Base-by-base conservation (phyloP, 1,140 invertebrate genomes). In the Diachasma alloeum region DNA sequence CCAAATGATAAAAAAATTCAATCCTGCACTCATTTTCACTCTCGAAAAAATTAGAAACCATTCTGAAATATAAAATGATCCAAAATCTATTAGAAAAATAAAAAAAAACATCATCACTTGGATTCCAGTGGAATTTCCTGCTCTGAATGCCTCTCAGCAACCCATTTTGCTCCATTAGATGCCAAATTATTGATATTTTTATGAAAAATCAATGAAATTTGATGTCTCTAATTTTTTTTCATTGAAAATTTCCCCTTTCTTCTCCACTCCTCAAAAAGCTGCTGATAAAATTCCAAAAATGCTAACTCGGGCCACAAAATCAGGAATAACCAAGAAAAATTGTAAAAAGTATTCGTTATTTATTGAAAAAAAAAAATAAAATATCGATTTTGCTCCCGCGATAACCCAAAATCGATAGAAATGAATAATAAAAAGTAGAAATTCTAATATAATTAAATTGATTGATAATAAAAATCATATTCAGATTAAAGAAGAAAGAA, bases 341-440 rank as follows among this genome's bases (percentile, higher is more conserved):
- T 63, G 59, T 26, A 63, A 63, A 63, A 63, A 63, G 24, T 31
- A 63, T 53, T 53, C 15, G 59, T 63, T 63, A 63, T 63, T 63
- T 26, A 24, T 26, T 26, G 0, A 63, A 63, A 63, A 63, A 6
- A 22, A n/a, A n/a, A 17, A 59, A 59, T 4, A 59, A 59, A 22
- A 19, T 22, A 22, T 63, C 4, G 22, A 63, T 15, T 13, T 63
- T 63, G 5, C n/a, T 17, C 48, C 9, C 48, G 9, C n/a, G n/a
- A 53, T 53, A 4, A 53, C 6, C 48, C 17, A 19, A 53, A 19
- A 53, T 53, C 17, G 48, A 53, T 53, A 53, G 9, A 53, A 17
- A 9, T 53, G 15, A 53, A 15, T 19, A 4, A 19, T 13, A 53
- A 53, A 53, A 53, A n/a, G 48, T 53, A 53, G 48, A 53, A 53